These are phyloP conservation scores for Thalassophryne amazonica DNA, from an alignment of 2,797 vertebrate species.

Conservation along the genomic window DNA sequence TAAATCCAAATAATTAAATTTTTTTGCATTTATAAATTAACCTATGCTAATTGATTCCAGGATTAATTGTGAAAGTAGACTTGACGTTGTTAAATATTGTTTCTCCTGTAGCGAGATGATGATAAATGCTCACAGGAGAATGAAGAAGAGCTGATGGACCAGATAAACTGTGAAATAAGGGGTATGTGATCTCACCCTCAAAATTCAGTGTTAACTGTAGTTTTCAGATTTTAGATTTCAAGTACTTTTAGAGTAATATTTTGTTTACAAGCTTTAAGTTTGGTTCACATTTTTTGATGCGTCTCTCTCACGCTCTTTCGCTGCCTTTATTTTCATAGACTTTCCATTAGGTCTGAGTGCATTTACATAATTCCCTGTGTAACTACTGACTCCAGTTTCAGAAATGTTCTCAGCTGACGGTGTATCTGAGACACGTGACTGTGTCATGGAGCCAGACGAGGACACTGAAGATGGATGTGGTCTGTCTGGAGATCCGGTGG, in stretches of 20 bases:
- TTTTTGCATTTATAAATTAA: no score
- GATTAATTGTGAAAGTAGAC: no score
- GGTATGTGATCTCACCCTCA: conserved; percentile 43
- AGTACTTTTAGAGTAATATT: background rate
- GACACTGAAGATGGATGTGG: conserved; percentile 20
- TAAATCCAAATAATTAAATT: no score
- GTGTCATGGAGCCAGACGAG: conserved; percentile 17
- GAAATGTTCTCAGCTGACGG: background rate
- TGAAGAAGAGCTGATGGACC: conserved; percentile 61
- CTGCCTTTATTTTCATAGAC: background rate
- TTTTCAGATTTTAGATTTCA: background rate
- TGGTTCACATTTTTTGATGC: no score
- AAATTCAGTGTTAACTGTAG: background rate
- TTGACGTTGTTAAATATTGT: no score
- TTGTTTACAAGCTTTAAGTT: no score
- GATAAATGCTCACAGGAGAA: conserved; percentile 61
- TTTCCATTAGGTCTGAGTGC: conserved; percentile 4
- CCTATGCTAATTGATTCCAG: no score
- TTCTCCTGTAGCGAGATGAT: conserved; percentile 60
- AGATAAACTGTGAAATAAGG: conserved; percentile 57
- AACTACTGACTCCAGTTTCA: background rate
- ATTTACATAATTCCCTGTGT: background rate
- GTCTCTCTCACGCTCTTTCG: background rate
- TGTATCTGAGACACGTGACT: conserved; percentile 20
- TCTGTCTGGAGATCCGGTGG: conserved; percentile 30